Conservation (phyloP, 2,797 vertebrate species). For the Muscicapa striata region DNA sequence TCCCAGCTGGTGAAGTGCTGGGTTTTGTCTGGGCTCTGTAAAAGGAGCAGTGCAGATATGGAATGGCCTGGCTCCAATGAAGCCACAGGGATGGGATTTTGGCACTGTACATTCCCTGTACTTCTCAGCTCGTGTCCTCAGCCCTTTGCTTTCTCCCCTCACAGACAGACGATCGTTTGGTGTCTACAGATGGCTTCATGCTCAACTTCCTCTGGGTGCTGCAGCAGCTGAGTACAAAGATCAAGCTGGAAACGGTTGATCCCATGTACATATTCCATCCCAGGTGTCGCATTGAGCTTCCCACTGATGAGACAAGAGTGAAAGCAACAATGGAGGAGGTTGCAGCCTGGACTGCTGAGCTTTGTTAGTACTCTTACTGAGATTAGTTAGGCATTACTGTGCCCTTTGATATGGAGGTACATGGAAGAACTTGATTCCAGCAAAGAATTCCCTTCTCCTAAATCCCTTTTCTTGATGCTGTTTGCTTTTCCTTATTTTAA, state of each 20-base stretch:
- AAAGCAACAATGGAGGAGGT: slow-evolving; percentile 97
- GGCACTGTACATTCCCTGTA: not conserved
- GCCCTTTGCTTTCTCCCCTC: not conserved
- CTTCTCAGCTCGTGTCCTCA: not conserved
- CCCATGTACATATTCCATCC: slow-evolving; percentile 97
- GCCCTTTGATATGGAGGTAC: not conserved
- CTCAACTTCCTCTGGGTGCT: slow-evolving; percentile 98
- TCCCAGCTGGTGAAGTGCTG: not conserved
- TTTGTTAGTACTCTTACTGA: slow-evolving; percentile 81
- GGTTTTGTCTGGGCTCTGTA: not conserved
- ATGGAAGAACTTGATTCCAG: not conserved
- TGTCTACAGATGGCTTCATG: slow-evolving; percentile 98
- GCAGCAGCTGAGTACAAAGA: slow-evolving; percentile 97
- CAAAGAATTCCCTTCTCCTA: not conserved
- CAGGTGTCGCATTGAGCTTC: slow-evolving; percentile 89
- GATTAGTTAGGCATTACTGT: not conserved
- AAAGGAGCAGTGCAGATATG: not conserved
- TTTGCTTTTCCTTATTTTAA: not conserved
- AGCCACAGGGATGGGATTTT: not conserved
- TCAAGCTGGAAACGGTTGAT: slow-evolving; percentile 97
- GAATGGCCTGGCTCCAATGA: not conserved
- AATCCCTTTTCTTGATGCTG: not conserved
- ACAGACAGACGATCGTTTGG: slow-evolving; percentile 95
- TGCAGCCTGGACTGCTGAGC: slow-evolving; percentile 86
- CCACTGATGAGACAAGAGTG: slow-evolving; percentile 90